phyloP scores from a whole-genome alignment of 1,140 invertebrate species.

The Andrena cerasifolii region DNA sequence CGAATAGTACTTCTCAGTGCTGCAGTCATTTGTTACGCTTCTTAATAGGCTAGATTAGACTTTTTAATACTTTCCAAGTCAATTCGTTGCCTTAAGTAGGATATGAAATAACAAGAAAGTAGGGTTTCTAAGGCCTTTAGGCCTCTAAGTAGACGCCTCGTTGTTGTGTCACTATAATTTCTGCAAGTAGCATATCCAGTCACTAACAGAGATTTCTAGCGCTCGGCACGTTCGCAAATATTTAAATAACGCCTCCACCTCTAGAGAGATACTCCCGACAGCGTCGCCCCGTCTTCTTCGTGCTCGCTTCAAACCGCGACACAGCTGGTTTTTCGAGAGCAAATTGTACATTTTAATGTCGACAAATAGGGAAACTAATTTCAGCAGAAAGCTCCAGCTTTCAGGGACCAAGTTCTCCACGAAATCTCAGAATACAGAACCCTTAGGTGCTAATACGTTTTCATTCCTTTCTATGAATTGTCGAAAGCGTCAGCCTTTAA shows the following conservation, averaged over 20 bases:
- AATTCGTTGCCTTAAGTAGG: too few relatives aligned
- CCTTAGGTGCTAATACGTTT: slow-evolving; percentile 21
- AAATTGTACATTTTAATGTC: slow-evolving; percentile 30
- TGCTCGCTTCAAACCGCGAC: background rate
- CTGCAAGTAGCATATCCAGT: slow-evolving; percentile 16
- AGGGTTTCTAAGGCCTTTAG: too few relatives aligned
- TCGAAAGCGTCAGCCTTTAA: too few relatives aligned
- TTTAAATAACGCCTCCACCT: slow-evolving; percentile 34
- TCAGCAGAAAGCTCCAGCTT: background rate
- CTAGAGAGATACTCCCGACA: background rate
- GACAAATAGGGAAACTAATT: slow-evolving; percentile 27
- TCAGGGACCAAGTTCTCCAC: background rate
- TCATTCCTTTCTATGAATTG: too few relatives aligned
- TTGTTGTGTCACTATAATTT: slow-evolving; percentile 1
- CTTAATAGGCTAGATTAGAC: too few relatives aligned
- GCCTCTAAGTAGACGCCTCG: background rate
- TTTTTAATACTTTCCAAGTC: too few relatives aligned
- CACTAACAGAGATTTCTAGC: background rate
- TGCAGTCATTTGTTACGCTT: too few relatives aligned
- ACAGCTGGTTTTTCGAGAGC: too few relatives aligned
- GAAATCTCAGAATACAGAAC: background rate
- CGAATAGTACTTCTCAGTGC: too few relatives aligned
- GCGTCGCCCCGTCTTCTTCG: background rate
- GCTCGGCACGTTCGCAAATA: slow-evolving; percentile 32
- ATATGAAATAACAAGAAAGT: too few relatives aligned